Evolutionary conservation across 2,888 invertebrate genomes (phyloP).

Genomic region (Cryptocephalus primarius): DNA sequence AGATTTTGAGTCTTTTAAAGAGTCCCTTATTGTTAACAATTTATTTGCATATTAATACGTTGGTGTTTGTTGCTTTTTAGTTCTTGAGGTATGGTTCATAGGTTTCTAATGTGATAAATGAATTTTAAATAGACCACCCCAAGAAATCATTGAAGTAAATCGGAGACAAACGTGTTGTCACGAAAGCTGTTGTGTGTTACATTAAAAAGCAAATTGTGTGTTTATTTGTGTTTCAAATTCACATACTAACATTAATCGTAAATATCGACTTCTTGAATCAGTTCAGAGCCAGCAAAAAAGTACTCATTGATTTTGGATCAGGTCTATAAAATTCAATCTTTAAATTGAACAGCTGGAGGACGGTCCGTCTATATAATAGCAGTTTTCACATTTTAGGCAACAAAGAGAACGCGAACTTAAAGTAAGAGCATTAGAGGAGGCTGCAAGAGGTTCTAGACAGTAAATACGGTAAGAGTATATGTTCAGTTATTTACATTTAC

Average conservation of each 20-base stretch:
- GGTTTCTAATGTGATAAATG: not conserved
- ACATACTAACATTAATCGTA: not conserved
- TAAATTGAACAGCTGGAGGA: slow-evolving; percentile 2
- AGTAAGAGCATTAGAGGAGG: slow-evolving; percentile 76
- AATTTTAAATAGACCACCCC: slow-evolving; percentile 8
- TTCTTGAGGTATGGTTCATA: slow-evolving; percentile 4
- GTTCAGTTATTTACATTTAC: too few species aligned
- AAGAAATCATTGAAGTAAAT: not conserved
- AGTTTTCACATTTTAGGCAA: slow-evolving; percentile 40
- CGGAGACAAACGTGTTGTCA: not conserved
- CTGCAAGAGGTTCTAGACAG: slow-evolving; percentile 58
- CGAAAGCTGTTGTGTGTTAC: not conserved
- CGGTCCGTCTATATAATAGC: slow-evolving; percentile 19
- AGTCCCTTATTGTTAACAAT: too few species aligned
- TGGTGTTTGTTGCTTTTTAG: slow-evolving; percentile 7
- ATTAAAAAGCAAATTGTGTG: slow-evolving; percentile 1
- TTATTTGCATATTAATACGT: slow-evolving; percentile 5
- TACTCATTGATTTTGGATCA: slow-evolving; percentile 2
- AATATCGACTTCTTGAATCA: slow-evolving; percentile 3
- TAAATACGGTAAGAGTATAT: slow-evolving; percentile 9
- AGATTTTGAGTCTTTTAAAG: too few species aligned
- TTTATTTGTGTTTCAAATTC: not conserved
- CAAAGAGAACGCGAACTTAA: slow-evolving; percentile 78
- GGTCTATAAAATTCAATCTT: slow-evolving; percentile 7
- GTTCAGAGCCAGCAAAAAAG: slow-evolving; percentile 3